These are phyloP conservation scores for Toxotes chatareus DNA, from an alignment of 2,113 vertebrate species.

Conservation along the genomic window DNA sequence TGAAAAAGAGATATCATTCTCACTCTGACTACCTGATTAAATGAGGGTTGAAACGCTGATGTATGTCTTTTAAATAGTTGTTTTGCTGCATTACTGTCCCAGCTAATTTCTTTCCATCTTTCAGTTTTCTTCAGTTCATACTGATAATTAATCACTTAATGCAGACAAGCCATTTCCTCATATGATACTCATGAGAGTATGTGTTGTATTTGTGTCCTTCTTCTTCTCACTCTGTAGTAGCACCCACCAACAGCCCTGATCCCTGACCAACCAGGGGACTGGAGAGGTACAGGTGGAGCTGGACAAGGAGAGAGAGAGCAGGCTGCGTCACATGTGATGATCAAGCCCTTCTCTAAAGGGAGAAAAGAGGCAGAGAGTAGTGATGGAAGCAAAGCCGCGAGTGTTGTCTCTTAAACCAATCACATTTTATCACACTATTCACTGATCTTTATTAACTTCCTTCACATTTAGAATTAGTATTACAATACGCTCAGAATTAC, in stretches of 20 bases:
- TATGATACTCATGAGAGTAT: neutral
- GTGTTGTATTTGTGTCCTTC: neutral
- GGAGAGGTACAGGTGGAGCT: neutral
- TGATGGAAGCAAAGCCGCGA: neutral
- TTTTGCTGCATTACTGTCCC: too few relatives aligned
- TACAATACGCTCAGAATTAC: neutral
- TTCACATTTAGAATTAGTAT: neutral
- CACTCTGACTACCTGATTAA: too few relatives aligned
- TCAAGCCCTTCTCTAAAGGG: neutral
- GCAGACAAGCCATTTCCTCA: too few relatives aligned
- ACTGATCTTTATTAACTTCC: neutral
- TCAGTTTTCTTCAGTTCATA: too few relatives aligned
- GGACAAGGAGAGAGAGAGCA: neutral
- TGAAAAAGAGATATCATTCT: too few relatives aligned
- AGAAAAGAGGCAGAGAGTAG: neutral
- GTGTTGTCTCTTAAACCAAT: neutral
- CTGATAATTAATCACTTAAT: too few relatives aligned
- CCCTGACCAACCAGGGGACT: neutral
- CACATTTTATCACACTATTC: neutral
- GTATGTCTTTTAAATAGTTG: too few relatives aligned
- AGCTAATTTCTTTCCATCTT: too few relatives aligned
- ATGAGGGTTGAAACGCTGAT: too few relatives aligned
- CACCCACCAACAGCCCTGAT: neutral
- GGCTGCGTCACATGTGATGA: neutral
- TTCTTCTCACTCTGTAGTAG: neutral